phyloP scores from a whole-genome alignment of 2,797 vertebrate genomes.

The Pteropus rufus region DNA sequence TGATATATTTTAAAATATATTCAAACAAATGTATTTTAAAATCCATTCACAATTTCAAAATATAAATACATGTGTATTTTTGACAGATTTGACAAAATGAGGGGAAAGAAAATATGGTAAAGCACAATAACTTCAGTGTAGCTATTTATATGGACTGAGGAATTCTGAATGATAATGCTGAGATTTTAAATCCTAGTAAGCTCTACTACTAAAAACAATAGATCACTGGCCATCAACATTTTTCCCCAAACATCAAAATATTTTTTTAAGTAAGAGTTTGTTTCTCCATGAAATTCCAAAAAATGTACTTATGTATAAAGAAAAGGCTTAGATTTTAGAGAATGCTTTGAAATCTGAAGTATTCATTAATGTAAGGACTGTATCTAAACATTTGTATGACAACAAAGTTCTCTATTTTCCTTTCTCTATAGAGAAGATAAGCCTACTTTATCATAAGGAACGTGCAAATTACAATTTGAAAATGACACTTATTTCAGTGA shows the following conservation, averaged over 20 bases:
- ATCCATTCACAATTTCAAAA: background rate
- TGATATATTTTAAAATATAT: background rate
- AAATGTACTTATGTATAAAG: background rate
- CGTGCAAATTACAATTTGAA: constrained; percentile 8
- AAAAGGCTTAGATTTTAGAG: constrained; percentile 1
- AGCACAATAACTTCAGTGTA: background rate
- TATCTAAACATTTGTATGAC: background rate
- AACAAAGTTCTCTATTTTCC: background rate
- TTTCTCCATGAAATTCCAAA: background rate
- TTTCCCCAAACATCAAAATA: constrained; percentile 2
- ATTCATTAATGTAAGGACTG: background rate
- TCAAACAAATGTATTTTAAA: background rate
- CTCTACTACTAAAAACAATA: background rate
- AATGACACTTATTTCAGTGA: background rate
- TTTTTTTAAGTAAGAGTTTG: background rate
- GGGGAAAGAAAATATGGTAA: background rate
- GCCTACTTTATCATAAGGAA: background rate
- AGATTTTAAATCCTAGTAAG: background rate
- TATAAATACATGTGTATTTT: background rate
- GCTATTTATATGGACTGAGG: background rate
- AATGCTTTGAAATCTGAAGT: background rate
- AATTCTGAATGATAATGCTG: background rate
- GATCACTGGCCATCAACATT: background rate
- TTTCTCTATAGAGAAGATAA: constrained; percentile 13
- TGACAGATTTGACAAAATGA: background rate